phyloP scores from a whole-genome alignment of 2,888 invertebrate species.

The Leucoma salicis region DNA sequence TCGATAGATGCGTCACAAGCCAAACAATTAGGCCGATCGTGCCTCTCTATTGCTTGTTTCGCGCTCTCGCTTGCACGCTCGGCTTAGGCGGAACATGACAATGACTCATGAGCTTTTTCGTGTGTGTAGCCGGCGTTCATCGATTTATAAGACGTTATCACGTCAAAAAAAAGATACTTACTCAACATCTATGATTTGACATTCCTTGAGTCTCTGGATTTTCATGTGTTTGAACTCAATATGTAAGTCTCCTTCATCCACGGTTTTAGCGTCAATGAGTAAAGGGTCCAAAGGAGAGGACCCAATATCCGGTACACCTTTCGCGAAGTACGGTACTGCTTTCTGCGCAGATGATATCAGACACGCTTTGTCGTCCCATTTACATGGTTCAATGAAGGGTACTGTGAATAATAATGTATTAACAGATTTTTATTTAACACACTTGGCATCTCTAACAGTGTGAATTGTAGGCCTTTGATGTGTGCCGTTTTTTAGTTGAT shows the following conservation, averaged over 20 bases:
- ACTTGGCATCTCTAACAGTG: no score
- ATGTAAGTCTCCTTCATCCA: conserved; percentile 7
- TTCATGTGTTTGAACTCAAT: conserved; percentile 7
- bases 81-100: no score
- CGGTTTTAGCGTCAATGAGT: background rate
- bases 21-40: no score
- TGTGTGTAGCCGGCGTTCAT: no score
- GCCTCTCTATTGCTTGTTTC: no score
- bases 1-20: no score
- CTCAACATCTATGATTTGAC: conserved; percentile 16
- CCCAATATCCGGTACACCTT: conserved; percentile 12
- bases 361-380: conserved; percentile 17
- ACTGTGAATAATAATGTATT: conserved; percentile 5
- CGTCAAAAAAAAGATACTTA: conserved; percentile 12
- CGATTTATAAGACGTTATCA: no score
- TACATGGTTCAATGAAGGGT: conserved; percentile 23
- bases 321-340: conserved; percentile 12
- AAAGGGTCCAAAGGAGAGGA: conserved; percentile 16
- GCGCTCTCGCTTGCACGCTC: no score
- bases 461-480: no score
- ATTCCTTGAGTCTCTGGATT: conserved; percentile 8
- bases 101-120: no score
- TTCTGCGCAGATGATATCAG: conserved; percentile 11
- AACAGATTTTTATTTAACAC: no score
- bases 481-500: no score